A percentile compares a stretch with the other conserved stretches of the same genome.
Evolutionary conservation across 2,888 invertebrate species (phyloP).

Genomic region (Drosophila mulleri): DNA sequence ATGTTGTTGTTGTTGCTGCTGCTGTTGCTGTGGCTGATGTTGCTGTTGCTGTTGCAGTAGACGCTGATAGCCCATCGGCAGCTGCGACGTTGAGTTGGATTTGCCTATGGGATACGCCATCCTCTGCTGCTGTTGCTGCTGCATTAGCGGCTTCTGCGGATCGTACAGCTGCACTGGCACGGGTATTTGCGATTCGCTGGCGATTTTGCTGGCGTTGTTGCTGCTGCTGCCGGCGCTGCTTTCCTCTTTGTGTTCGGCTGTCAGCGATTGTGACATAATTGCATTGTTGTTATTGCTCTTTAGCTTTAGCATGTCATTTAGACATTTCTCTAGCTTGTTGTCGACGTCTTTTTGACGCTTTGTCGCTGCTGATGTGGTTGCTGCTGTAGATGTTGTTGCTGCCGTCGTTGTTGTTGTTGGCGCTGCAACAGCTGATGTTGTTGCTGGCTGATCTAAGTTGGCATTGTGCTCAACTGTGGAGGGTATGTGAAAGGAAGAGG

Average conservation of each 20-base stretch:
- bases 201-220: constrained; percentile 57
- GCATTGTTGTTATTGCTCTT: constrained; percentile 63
- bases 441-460: constrained; percentile 33
- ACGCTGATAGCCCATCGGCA: constrained; percentile 81
- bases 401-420: constrained; percentile 38
- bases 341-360: constrained; percentile 84
- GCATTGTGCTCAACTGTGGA: constrained; percentile 33
- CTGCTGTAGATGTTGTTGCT: constrained; percentile 19
- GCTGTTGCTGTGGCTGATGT: constrained; percentile 21
- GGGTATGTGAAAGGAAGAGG: constrained; percentile 83
- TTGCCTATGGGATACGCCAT: constrained; percentile 82
- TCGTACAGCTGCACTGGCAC: constrained; percentile 74
- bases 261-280: constrained; percentile 56
- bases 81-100: constrained; percentile 84
- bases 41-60: constrained; percentile 52
- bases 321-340: constrained; percentile 84
- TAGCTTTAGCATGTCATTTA: constrained; percentile 84
- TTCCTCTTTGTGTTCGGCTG: constrained; percentile 69
- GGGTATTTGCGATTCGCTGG: constrained; percentile 69
- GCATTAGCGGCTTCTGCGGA: constrained; percentile 67
- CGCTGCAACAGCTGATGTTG: constrained; percentile 21
- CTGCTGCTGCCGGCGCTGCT: constrained; percentile 21
- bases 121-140: constrained; percentile 56
- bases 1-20: constrained; percentile 58
- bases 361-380: constrained; percentile 64